Conservation (phyloP, 2,888 invertebrate genomes). For the Sylvicola cinctus region DNA sequence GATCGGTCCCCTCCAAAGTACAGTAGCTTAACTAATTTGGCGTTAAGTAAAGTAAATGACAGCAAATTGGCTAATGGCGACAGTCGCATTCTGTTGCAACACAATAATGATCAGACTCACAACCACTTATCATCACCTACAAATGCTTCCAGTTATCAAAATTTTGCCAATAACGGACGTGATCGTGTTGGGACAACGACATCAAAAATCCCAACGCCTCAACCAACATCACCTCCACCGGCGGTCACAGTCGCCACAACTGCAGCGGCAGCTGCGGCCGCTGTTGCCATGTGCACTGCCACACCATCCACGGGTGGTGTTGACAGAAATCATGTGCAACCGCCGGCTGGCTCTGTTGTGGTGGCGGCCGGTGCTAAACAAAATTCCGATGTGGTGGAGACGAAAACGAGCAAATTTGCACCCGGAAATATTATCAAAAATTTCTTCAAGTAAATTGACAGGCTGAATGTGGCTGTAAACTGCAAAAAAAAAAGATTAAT, state of each 20-base stretch:
- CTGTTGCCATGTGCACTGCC: constrained; percentile 16
- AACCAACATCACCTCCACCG: constrained; percentile 11
- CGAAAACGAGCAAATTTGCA: constrained; percentile 56
- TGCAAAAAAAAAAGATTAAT: no score
- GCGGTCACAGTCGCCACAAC: constrained; percentile 9
- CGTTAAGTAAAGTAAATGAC: constrained; percentile 1
- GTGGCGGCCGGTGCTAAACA: constrained; percentile 18
- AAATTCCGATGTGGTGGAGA: neutral
- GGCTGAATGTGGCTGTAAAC: no score
- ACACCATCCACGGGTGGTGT: constrained; percentile 16
- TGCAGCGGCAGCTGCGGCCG: constrained; percentile 16
- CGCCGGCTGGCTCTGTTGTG: neutral
- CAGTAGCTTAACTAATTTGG: constrained; percentile 6
- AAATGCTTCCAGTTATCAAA: constrained; percentile 5
- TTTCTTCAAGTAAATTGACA: constrained; percentile 73
- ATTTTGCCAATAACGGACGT: constrained; percentile 2
- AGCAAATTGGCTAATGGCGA: constrained; percentile 4
- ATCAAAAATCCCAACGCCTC: constrained; percentile 11
- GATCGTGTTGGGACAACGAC: constrained; percentile 8
- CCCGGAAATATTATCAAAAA: constrained; percentile 85
- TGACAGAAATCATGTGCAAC: constrained; percentile 10
- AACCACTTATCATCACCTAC: neutral
- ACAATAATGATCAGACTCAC: constrained; percentile 3
- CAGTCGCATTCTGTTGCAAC: constrained; percentile 6
- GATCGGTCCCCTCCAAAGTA: constrained; percentile 2